A percentile compares a stretch with the other conserved stretches of the same genome.
Conservation (phyloP, 2,797 vertebrate species). For the Capromys pilorides region DNA sequence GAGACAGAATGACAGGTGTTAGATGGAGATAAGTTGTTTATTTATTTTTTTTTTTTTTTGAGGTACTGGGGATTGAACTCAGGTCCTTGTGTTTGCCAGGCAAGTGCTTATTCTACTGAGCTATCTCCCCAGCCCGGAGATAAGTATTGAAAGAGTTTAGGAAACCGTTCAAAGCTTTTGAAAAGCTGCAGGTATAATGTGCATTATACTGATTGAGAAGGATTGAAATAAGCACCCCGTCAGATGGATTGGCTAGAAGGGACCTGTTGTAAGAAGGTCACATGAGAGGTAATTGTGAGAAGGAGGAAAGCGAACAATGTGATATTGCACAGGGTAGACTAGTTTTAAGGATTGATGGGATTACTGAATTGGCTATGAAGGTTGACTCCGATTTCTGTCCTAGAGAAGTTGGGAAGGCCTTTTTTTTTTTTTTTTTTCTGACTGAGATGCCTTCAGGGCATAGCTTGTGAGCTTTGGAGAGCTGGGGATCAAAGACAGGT, state of each 20-base stretch:
- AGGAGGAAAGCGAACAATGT: background rate
- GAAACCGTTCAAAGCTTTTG: slow-evolving; percentile 46
- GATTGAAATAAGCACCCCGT: background rate
- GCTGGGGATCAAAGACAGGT: no score
- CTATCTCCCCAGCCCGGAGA: no score
- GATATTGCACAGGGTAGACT: background rate
- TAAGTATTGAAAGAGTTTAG: background rate
- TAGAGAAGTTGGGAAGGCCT: background rate
- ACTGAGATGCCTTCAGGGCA: no score
- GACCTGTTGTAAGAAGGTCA: background rate
- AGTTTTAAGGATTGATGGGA: background rate
- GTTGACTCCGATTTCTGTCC: background rate
- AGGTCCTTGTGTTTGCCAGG: no score
- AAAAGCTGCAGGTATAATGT: background rate
- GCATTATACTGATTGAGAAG: background rate
- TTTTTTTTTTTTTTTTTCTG: no score
- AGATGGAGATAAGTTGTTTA: no score
- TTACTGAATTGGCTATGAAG: slow-evolving; percentile 12
- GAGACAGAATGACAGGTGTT: background rate
- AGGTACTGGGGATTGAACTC: no score
- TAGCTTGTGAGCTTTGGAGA: no score
- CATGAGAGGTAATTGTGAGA: background rate
- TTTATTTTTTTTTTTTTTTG: no score
- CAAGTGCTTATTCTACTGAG: no score
- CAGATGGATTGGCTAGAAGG: background rate